Evolutionary conservation across 2,797 vertebrate species (phyloP).

Genomic region (Tapera naevia): DNA sequence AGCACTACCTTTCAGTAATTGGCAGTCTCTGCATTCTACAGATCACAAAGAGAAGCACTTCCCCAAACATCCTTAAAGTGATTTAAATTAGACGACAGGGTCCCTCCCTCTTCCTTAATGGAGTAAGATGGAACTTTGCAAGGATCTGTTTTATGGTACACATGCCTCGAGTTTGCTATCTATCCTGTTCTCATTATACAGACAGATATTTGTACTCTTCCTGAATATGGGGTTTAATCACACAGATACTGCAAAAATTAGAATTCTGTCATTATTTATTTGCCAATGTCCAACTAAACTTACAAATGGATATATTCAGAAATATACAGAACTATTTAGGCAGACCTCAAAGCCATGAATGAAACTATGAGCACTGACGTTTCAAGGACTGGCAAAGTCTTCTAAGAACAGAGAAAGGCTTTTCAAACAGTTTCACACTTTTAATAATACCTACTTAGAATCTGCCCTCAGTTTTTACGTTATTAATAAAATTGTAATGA

Average conservation of each 20-base stretch:
- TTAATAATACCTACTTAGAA: neutral
- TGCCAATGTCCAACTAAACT: neutral
- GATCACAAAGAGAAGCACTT: neutral
- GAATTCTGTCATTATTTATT: neutral
- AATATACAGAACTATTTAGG: neutral
- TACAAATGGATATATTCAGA: neutral
- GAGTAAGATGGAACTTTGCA: neutral
- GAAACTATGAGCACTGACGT: rapidly evolving
- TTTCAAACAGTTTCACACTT: neutral
- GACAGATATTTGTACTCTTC: neutral
- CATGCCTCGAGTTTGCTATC: neutral
- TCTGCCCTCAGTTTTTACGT: neutral
- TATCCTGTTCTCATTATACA: neutral
- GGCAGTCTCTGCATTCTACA: neutral
- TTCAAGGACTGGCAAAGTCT: neutral
- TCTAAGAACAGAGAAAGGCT: neutral
- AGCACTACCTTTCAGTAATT: neutral
- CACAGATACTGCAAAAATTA: neutral
- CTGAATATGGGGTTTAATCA: neutral
- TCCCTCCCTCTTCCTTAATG: neutral
- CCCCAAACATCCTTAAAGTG: neutral
- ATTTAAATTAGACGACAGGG: neutral
- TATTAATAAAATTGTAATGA: neutral
- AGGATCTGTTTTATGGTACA: neutral
- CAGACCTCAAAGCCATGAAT: neutral